Base-by-base conservation (phyloP, 2,113 vertebrate species). In the Amphilophus citrinellus region DNA sequence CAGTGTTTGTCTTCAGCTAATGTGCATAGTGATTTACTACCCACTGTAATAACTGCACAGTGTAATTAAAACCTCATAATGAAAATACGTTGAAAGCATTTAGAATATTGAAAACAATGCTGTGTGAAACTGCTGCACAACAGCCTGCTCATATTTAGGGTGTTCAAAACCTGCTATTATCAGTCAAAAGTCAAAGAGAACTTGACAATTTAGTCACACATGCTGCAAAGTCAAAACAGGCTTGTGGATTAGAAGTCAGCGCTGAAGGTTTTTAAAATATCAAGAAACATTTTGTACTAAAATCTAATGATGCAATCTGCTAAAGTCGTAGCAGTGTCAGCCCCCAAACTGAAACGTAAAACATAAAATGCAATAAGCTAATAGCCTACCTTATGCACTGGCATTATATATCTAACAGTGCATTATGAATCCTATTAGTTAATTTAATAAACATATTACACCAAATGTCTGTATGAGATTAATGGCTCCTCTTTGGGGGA, bases 11-110 rank as follows among this genome's bases (percentile, higher is more conserved):
- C 47, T 56, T 56, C 68, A 14, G 66, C 68, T 73, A 73, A 73
- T 73, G 50, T 73, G 47, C 15, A 73, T 56, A 56, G 68, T 56
- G 68, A 73, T 73, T 73, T 73, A 73, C 24, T 35, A 56, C 68
- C 27, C 24, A 27, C 18, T 32, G 68, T 73, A 73, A 73, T 73
- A 73, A 53, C 47, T 56, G 68, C 68, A 56, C 47, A 73, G 18
- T 73, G 47, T 73, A 73, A 73, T 73, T 73, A 73, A 73, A 73
- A 73, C 68, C 68, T 56, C 47, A 73, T 56, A 73, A 73, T 73
- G 68, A 73, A 73, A 53, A 73, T 73, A 73, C 44, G 68, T 56
- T 50, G 68, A 73, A 56, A 47, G 32, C 47, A 73, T 73, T 56
- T 73, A 56, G 27, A 56, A 47, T 73, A 35, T 50, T 71, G 66